Conservation (phyloP, 2,888 invertebrate species). For the Synanthedon formicaeformis region DNA sequence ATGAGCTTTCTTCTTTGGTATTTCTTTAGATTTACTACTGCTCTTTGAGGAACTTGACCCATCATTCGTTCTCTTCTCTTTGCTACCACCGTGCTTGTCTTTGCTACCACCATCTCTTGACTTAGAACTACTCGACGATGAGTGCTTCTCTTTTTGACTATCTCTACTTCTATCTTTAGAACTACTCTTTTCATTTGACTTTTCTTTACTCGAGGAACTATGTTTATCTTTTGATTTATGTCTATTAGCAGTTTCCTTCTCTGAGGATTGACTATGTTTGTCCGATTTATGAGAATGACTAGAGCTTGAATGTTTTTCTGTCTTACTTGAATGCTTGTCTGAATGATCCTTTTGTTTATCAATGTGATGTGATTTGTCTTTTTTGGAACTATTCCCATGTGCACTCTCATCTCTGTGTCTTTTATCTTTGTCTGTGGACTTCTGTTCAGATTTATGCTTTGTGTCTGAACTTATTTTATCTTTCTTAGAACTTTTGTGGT, state of each 20-base stretch:
- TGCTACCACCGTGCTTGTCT: constrained; percentile 20
- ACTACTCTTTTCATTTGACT: constrained; percentile 41
- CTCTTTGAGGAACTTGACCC: constrained; percentile 45
- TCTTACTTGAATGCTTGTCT: constrained; percentile 12
- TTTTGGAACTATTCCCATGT: constrained; percentile 13
- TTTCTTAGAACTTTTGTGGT: constrained; percentile 22
- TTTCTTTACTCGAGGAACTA: constrained; percentile 47
- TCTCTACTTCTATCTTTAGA: constrained; percentile 46
- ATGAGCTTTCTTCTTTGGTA: constrained; percentile 55
- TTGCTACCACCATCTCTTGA: constrained; percentile 28
- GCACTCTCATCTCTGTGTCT: constrained; percentile 21
- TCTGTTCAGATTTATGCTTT: constrained; percentile 29
- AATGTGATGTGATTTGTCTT: constrained; percentile 5
- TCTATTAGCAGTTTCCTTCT: constrained; percentile 33
- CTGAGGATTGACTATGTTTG: constrained; percentile 31
- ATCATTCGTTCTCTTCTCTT: constrained; percentile 41
- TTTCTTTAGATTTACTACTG: constrained; percentile 43
- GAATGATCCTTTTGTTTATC: constrained; percentile 6
- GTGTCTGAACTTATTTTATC: constrained; percentile 31
- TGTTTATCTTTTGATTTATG: constrained; percentile 43
- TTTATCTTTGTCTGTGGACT: constrained; percentile 27
- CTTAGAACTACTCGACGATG: constrained; percentile 37
- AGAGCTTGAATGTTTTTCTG: constrained; percentile 14
- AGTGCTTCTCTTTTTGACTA: constrained; percentile 42
- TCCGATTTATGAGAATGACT: constrained; percentile 20